phyloP scores from a whole-genome alignment of 2,113 vertebrate genomes.

The Callithrix jacchus region DNA sequence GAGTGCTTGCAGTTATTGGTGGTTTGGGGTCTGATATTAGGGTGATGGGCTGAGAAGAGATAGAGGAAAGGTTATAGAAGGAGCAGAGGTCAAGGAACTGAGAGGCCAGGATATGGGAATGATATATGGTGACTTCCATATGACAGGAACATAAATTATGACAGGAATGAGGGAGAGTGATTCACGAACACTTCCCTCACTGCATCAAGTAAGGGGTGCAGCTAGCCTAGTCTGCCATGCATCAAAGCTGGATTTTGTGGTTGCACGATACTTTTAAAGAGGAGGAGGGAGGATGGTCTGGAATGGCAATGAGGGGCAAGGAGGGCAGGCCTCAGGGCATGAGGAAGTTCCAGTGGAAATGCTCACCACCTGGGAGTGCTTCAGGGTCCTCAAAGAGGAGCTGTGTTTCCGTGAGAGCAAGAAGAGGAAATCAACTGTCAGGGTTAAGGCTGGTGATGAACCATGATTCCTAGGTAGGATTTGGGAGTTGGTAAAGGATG shows the following conservation, averaged over 20 bases:
- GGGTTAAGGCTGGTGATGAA: background rate
- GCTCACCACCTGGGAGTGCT: background rate
- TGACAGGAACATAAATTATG: background rate
- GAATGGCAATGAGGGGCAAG: background rate
- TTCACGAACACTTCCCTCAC: background rate
- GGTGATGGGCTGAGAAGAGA: background rate
- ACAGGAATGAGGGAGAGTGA: background rate
- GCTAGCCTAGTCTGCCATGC: background rate
- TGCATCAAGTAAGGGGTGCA: background rate
- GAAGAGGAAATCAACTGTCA: background rate
- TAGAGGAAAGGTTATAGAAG: background rate
- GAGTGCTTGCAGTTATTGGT: background rate
- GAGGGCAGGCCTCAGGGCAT: background rate
- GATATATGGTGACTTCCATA: background rate
- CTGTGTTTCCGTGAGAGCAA: background rate
- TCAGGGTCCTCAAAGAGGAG: background rate
- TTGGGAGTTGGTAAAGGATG: background rate
- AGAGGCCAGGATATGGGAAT: background rate
- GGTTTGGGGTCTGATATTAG: background rate
- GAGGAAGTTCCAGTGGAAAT: background rate
- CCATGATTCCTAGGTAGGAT: background rate
- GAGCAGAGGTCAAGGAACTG: background rate
- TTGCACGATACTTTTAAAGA: background rate
- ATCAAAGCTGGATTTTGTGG: background rate
- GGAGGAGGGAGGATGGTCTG: background rate